phyloP scores from a whole-genome alignment of 2,113 vertebrate genomes.

The Cairina moschata region DNA sequence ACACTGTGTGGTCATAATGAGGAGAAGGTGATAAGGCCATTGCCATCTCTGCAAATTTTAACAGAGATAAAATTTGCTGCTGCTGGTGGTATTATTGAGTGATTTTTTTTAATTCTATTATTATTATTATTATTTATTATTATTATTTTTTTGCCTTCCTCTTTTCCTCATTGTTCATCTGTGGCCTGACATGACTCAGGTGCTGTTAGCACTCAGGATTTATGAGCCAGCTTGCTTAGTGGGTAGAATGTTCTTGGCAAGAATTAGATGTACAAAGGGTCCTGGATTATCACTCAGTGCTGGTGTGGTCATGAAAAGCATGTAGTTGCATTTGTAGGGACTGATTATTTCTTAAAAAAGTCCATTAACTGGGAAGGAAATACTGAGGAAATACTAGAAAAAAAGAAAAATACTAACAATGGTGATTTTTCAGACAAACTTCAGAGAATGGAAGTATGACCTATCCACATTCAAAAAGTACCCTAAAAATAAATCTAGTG shows the following conservation, averaged over 20 bases:
- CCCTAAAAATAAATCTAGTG: background rate
- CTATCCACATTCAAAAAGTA: background rate
- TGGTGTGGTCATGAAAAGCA: background rate
- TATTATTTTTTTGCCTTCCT: background rate
- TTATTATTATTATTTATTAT: background rate
- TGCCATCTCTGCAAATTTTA: background rate
- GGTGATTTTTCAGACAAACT: conserved; percentile 5
- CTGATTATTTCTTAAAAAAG: conserved; percentile 21
- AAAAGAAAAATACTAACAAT: background rate
- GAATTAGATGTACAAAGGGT: background rate
- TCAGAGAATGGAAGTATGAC: background rate
- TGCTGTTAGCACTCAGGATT: conserved; percentile 14
- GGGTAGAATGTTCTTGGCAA: background rate
- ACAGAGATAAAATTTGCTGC: conserved; percentile 35
- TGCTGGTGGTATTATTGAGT: background rate
- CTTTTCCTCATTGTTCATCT: background rate
- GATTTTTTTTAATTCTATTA: background rate
- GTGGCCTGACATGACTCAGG: background rate
- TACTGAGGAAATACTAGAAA: background rate
- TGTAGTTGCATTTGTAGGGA: background rate
- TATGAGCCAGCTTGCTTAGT: background rate
- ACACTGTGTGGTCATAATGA: background rate
- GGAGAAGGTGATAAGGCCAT: conserved; percentile 31
- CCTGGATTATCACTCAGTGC: background rate
- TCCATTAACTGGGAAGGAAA: background rate